phyloP scores from a whole-genome alignment of 2,797 vertebrate genomes.

The Agapornis canus region DNA sequence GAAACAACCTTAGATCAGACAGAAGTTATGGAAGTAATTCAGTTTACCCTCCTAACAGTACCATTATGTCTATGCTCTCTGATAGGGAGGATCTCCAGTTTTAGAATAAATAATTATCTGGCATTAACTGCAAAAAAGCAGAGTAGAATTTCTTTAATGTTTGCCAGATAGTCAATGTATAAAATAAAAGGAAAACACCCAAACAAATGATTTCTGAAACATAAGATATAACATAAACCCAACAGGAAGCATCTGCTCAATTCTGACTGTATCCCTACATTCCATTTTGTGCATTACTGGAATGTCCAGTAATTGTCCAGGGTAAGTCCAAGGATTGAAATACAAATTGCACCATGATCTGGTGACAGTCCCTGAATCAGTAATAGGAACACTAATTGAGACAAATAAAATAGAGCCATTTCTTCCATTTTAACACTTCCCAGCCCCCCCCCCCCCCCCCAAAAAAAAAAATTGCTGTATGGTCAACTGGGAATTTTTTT shows the following conservation, averaged over 20 bases:
- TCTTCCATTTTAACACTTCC: not conserved
- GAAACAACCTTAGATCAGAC: not conserved
- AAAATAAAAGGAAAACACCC: not conserved
- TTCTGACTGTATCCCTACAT: not conserved
- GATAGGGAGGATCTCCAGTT: not conserved
- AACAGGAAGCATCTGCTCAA: not conserved
- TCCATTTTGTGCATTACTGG: not conserved
- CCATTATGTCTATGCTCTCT: not conserved
- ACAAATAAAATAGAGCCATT: not conserved
- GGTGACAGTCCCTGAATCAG: not conserved
- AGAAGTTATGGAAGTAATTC: not conserved
- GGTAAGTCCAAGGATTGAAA: not conserved
- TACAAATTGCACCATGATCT: not conserved
- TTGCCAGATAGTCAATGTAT: not conserved
- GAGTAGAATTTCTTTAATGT: not conserved
- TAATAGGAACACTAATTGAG: not conserved
- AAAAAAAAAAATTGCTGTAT: not conserved
- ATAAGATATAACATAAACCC: not conserved
- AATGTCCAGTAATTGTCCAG: too few species aligned
- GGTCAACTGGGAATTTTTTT: not conserved
- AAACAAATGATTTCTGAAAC: not conserved
- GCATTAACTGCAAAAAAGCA: not conserved
- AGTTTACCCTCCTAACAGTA: not conserved
- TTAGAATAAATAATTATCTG: not conserved
- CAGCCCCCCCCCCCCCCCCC: too few species aligned